Conservation (phyloP, 64 coral and sea anemone species). For the Montipora foliosa region DNA sequence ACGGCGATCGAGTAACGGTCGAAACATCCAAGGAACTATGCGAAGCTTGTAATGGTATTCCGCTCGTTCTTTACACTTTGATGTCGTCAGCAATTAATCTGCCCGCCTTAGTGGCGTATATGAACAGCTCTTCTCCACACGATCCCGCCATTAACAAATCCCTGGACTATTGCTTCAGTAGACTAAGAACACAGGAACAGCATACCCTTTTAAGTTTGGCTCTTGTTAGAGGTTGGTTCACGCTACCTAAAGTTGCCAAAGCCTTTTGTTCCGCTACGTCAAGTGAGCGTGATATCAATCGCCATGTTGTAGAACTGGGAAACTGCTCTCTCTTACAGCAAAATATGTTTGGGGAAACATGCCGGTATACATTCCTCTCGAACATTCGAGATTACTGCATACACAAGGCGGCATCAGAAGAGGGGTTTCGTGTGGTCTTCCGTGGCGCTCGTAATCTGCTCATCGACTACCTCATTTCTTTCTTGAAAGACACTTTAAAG, state of each 20-base stretch:
- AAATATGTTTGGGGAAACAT: background rate
- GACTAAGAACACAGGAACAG: background rate
- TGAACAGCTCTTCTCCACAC: background rate
- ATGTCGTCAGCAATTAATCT: background rate
- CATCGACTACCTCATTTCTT: constrained; percentile 20
- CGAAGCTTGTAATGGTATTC: constrained; percentile 29
- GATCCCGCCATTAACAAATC: background rate
- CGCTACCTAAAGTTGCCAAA: background rate
- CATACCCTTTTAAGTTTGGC: background rate
- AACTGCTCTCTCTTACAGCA: background rate
- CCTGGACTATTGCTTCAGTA: background rate
- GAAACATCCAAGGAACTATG: background rate
- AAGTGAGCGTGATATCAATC: background rate
- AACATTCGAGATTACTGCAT: constrained; percentile 14
- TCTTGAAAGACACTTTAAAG: constrained; percentile 25
- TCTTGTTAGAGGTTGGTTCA: constrained; percentile 1
- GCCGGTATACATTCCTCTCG: background rate
- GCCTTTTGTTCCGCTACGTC: background rate
- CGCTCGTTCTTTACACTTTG: constrained; percentile 4
- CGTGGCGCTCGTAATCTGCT: background rate
- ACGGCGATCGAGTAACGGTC: background rate
- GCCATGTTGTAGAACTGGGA: background rate
- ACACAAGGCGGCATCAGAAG: background rate
- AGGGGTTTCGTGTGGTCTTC: background rate
- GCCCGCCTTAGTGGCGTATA: background rate